Percentiles rank a stretch among this genome's conserved stretches.
These are phyloP conservation scores for Aradus depressus DNA, from an alignment of 2,888 invertebrate genomes.

Conservation along the genomic window DNA sequence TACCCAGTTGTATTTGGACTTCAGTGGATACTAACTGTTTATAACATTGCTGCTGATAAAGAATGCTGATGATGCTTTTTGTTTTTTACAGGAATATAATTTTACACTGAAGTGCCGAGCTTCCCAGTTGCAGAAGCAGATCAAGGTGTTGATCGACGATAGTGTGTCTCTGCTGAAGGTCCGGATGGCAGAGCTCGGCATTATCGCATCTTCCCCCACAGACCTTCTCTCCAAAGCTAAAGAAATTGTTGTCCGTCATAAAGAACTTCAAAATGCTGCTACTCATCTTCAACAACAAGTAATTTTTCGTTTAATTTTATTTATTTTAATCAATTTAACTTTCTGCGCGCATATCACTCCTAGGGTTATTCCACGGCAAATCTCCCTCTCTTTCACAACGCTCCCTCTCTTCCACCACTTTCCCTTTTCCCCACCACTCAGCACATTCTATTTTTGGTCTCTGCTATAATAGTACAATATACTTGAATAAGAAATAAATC, in stretches of 20 bases:
- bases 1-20: no score
- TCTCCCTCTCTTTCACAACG: constrained; percentile 24
- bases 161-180: constrained; percentile 79
- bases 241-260: constrained; percentile 85
- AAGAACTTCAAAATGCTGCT: constrained; percentile 81
- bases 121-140: constrained; percentile 86
- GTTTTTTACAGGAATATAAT: constrained; percentile 55
- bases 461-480: neutral
- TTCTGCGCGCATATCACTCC: no score
- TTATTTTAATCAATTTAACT: no score
- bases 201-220: constrained; percentile 73
- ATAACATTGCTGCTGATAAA: no score
- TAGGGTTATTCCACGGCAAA: no score
- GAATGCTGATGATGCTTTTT: no score
- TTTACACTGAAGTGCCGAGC: constrained; percentile 69
- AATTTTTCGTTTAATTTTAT: no score
- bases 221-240: constrained; percentile 77
- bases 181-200: constrained; percentile 83
- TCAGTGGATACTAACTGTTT: no score
- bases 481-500: no score
- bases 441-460: neutral
- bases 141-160: constrained; percentile 81
- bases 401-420: constrained; percentile 15
- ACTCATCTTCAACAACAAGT: constrained; percentile 78
- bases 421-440: no score